These are phyloP conservation scores for Tragopan temminckii DNA, from an alignment of 2,797 vertebrate species.

Conservation along the genomic window DNA sequence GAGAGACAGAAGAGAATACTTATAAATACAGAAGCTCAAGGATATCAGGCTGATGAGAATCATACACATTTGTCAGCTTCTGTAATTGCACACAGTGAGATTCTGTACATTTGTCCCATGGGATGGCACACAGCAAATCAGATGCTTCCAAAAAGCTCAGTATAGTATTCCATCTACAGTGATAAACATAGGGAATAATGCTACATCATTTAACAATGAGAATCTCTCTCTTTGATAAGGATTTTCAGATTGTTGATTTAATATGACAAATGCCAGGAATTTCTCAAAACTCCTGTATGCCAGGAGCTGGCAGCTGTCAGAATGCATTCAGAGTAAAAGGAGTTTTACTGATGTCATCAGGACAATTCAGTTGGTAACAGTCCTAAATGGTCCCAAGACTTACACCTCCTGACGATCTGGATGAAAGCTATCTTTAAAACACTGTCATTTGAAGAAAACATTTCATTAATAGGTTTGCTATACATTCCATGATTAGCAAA, in stretches of 20 bases:
- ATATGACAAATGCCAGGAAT: background rate
- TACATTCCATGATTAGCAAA: background rate
- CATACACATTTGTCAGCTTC: background rate
- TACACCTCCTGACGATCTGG: background rate
- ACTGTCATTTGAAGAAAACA: background rate
- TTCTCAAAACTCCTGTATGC: background rate
- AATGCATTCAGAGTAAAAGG: background rate
- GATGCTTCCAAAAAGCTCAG: background rate
- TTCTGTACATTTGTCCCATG: background rate
- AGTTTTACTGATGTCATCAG: background rate
- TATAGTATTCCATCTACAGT: background rate
- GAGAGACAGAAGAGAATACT: background rate
- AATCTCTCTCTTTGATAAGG: background rate
- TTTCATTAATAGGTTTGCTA: background rate
- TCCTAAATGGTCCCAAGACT: background rate
- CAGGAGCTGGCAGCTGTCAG: background rate
- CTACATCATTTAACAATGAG: background rate
- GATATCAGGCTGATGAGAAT: background rate
- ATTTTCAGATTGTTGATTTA: constrained; percentile 1
- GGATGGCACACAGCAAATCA: background rate
- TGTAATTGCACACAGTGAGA: background rate
- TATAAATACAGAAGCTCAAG: background rate
- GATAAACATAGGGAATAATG: background rate
- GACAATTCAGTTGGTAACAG: background rate
- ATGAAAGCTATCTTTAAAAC: background rate